Conservation (phyloP, 2,888 invertebrate genomes). For the Morpho achilles region DNA sequence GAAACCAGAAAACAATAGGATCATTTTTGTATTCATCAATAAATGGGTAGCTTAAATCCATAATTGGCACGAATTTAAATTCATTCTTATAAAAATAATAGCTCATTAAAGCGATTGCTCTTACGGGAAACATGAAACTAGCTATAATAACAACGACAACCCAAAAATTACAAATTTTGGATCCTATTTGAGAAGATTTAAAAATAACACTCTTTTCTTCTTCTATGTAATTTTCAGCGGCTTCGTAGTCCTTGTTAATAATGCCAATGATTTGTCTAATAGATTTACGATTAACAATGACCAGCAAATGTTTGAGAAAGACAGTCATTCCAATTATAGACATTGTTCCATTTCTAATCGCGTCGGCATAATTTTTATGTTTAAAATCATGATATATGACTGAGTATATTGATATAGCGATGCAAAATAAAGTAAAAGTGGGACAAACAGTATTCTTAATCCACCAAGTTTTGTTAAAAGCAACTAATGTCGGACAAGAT, state of each 20-base stretch:
- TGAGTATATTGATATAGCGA: slow-evolving; percentile 37
- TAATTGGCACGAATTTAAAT: slow-evolving; percentile 43
- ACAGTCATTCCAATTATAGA: slow-evolving; percentile 42
- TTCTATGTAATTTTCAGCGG: slow-evolving; percentile 31
- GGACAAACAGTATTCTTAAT: slow-evolving; percentile 15
- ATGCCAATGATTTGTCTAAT: slow-evolving; percentile 38
- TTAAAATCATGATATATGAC: slow-evolving; percentile 41
- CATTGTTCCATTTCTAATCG: slow-evolving; percentile 48
- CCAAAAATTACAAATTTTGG: slow-evolving; percentile 46
- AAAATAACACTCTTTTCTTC: slow-evolving; percentile 42
- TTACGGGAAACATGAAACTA: slow-evolving; percentile 43
- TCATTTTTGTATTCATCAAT: slow-evolving; percentile 41
- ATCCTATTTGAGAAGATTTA: slow-evolving; percentile 39
- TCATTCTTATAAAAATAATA: slow-evolving; percentile 39
- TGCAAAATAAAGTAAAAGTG: slow-evolving; percentile 6
- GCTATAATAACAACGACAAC: slow-evolving; percentile 35
- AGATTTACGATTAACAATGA: slow-evolving; percentile 38
- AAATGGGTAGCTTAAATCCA: slow-evolving; percentile 45
- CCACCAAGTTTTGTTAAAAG: slow-evolving; percentile 16
- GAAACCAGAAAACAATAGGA: slow-evolving; percentile 3
- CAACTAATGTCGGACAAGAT: slow-evolving; percentile 12
- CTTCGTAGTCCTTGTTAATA: slow-evolving; percentile 46
- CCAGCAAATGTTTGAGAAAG: slow-evolving; percentile 41
- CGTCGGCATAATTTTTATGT: slow-evolving; percentile 39
- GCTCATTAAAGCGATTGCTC: slow-evolving; percentile 44